These are phyloP conservation scores for Mobula hypostoma DNA, from an alignment of 2,113 vertebrate species.

Conservation along the genomic window DNA sequence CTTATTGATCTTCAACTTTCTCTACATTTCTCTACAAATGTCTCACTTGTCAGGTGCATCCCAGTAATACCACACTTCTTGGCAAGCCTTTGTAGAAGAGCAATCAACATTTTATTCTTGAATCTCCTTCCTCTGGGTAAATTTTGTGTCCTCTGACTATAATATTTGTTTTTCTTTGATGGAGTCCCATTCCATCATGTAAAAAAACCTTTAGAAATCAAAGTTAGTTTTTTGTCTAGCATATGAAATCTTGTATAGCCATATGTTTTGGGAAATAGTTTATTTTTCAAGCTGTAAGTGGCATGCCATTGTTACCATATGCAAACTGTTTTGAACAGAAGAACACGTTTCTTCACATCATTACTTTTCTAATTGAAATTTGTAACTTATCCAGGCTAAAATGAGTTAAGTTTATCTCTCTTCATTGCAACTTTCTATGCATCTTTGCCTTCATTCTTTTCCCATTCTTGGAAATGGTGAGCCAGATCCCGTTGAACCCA, in stretches of 20 bases:
- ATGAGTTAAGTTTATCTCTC: no score
- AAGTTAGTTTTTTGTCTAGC: no score
- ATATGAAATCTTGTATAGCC: not conserved
- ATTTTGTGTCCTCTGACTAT: not conserved
- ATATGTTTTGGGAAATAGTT: not conserved
- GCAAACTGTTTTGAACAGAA: no score
- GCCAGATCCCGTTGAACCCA: no score
- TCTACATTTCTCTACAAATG: no score
- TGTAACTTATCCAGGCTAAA: not conserved
- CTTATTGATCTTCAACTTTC: not conserved
- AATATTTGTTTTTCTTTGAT: no score
- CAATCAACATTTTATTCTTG: not conserved
- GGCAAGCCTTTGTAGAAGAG: not conserved
- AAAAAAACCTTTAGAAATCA: no score
- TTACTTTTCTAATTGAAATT: not conserved
- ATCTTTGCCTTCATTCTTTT: not conserved
- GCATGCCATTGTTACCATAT: not conserved
- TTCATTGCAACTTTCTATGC: not conserved
- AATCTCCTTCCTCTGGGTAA: not conserved
- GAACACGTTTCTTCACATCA: not conserved
- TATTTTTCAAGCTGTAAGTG: not conserved
- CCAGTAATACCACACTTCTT: not conserved
- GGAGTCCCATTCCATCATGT: no score
- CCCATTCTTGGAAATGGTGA: not conserved
- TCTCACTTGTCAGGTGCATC: not conserved